phyloP scores from a whole-genome alignment of 2,797 vertebrate genomes.

The Macroramphosus scolopax region DNA sequence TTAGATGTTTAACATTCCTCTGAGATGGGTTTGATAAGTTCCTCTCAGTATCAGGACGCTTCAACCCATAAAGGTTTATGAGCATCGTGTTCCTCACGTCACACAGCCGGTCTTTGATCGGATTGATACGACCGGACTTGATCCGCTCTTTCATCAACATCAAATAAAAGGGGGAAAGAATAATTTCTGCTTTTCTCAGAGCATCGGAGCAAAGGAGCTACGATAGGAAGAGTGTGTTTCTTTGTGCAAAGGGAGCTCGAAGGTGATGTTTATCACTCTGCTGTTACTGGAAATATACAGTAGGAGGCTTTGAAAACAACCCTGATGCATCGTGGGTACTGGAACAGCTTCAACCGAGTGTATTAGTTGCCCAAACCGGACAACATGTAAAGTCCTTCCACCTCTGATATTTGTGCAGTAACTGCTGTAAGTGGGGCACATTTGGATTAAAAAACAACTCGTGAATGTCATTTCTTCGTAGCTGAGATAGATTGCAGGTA shows the following conservation, averaged over 20 bases:
- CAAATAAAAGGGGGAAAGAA: constrained; percentile 60
- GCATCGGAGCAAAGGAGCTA: constrained; percentile 28
- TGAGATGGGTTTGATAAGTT: constrained; percentile 46
- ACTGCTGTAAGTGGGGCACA: too few species aligned
- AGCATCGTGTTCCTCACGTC: constrained; percentile 39
- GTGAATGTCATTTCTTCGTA: too few species aligned
- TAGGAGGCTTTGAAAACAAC: constrained; percentile 2
- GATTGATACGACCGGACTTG: constrained; percentile 63
- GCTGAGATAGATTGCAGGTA: too few species aligned
- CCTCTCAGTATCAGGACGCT: constrained; percentile 49
- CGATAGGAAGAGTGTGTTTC: constrained; percentile 23
- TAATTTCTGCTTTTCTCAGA: constrained; percentile 33
- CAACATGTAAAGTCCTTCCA: too few species aligned
- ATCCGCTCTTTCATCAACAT: constrained; percentile 67
- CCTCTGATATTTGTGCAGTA: neutral
- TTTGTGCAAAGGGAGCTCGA: constrained; percentile 8
- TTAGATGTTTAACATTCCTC: constrained; percentile 52
- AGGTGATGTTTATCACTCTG: constrained; percentile 6
- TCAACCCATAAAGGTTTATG: constrained; percentile 52
- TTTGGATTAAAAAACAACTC: too few species aligned
- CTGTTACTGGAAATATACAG: constrained; percentile 5
- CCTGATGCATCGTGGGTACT: too few species aligned
- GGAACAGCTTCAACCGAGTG: too few species aligned
- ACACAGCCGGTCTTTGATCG: constrained; percentile 61
- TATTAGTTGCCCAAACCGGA: neutral